Conservation (phyloP, 2,797 vertebrate species). For the Artibeus jamaicensis region DNA sequence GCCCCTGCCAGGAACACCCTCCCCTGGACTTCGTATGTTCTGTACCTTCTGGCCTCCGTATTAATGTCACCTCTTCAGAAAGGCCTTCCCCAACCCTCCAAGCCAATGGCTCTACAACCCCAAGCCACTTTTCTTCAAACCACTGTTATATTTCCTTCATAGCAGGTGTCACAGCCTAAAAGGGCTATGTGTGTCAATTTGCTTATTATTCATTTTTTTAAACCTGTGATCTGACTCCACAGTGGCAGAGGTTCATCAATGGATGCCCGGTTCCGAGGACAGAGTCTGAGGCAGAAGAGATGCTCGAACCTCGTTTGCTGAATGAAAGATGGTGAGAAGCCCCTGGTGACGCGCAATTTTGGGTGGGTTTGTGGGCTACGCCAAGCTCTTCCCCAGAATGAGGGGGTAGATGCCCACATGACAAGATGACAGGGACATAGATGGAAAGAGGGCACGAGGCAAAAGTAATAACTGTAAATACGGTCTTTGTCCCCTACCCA, state of each 20-base stretch:
- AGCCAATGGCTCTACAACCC: background rate
- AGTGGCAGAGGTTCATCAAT: too few species aligned
- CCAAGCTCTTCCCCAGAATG: background rate
- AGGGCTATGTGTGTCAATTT: background rate
- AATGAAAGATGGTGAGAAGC: background rate
- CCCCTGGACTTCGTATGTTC: background rate
- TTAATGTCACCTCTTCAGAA: background rate
- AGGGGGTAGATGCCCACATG: background rate
- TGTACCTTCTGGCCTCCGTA: background rate
- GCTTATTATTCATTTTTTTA: background rate
- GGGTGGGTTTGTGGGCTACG: background rate
- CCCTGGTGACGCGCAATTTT: background rate
- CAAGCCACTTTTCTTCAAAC: background rate
- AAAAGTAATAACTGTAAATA: background rate
- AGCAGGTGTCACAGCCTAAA: background rate
- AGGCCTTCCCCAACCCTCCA: background rate
- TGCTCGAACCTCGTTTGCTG: background rate
- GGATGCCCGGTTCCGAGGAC: background rate
- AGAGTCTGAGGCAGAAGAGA: background rate
- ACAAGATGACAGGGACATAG: background rate
- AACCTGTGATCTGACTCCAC: background rate
- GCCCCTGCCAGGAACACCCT: background rate
- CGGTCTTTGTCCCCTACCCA: background rate
- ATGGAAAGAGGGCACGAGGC: background rate
- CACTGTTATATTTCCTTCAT: background rate